Conservation (phyloP, 92 coral and sea anemone species). For the Palythoa grandiflora region DNA sequence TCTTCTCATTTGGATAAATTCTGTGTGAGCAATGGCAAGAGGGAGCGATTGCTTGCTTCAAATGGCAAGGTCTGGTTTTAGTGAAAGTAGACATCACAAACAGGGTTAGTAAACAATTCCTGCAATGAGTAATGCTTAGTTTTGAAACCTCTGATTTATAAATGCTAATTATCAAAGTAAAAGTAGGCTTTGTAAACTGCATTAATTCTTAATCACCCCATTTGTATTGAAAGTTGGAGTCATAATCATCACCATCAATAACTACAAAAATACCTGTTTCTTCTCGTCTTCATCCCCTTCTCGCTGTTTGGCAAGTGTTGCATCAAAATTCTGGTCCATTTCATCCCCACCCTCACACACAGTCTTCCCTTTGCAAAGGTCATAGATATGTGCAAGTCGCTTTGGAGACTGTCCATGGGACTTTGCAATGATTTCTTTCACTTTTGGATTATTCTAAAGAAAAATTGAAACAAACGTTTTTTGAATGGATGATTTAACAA, state of each 20-base stretch:
- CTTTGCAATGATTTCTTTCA: constrained; percentile 87
- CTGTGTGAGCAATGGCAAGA: too few species aligned
- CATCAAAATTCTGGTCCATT: constrained; percentile 81
- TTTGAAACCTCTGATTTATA: too few species aligned
- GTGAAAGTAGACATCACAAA: too few species aligned
- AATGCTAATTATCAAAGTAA: too few species aligned
- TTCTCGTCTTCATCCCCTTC: constrained; percentile 87
- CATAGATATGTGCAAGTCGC: constrained; percentile 93
- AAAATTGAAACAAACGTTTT: background rate
- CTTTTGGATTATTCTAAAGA: constrained; percentile 87
- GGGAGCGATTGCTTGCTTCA: too few species aligned
- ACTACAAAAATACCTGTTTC: constrained; percentile 67
- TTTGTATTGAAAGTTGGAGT: too few species aligned
- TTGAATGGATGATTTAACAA: background rate
- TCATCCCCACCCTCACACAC: constrained; percentile 98
- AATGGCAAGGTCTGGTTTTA: too few species aligned
- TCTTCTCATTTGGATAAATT: too few species aligned
- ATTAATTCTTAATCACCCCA: too few species aligned
- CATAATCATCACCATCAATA: background rate
- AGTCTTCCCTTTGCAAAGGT: constrained; percentile 93
- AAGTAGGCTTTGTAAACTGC: too few species aligned
- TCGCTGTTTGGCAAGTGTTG: constrained; percentile 56
- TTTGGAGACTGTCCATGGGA: constrained; percentile 85
- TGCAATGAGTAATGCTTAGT: too few species aligned
- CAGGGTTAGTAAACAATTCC: too few species aligned